These are phyloP conservation scores for Hestina assimilis DNA, from an alignment of 1,140 invertebrate species.

Conservation along the genomic window DNA sequence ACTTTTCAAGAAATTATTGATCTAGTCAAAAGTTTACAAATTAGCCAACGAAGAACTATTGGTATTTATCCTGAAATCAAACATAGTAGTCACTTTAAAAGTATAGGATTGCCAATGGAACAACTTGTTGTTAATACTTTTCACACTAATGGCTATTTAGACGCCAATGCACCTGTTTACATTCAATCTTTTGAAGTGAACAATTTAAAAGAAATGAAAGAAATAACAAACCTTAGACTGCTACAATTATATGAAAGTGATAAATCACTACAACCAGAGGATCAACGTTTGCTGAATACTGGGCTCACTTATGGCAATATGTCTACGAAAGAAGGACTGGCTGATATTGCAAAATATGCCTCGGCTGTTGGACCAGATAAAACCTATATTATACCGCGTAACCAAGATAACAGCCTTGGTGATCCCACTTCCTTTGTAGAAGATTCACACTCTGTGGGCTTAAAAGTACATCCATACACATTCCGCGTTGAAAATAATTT, in stretches of 20 bases:
- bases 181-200: constrained; percentile 71
- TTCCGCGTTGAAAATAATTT: constrained; percentile 64
- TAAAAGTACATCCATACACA: constrained; percentile 69
- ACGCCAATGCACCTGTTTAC: constrained; percentile 46
- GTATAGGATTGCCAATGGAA: constrained; percentile 58
- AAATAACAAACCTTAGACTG: constrained; percentile 55
- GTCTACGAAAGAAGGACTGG: constrained; percentile 58
- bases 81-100: constrained; percentile 59
- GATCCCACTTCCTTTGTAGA: constrained; percentile 48
- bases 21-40: constrained; percentile 57
- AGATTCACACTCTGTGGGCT: constrained; percentile 55
- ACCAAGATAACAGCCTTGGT: constrained; percentile 45
- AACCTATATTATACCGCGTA: constrained; percentile 57
- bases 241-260: constrained; percentile 52
- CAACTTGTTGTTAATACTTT: constrained; percentile 51
- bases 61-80: constrained; percentile 72
- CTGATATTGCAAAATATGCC: constrained; percentile 61
- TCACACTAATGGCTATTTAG: constrained; percentile 53
- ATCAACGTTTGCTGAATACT: constrained; percentile 48
- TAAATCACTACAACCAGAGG: constrained; percentile 43
- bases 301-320: constrained; percentile 56
- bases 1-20: constrained; percentile 71
- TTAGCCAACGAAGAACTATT: constrained; percentile 44
- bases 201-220: constrained; percentile 62
- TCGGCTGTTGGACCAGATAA: constrained; percentile 67